Base-by-base conservation (phyloP, 2,888 invertebrate genomes). In the Limnephilus marmoratus region DNA sequence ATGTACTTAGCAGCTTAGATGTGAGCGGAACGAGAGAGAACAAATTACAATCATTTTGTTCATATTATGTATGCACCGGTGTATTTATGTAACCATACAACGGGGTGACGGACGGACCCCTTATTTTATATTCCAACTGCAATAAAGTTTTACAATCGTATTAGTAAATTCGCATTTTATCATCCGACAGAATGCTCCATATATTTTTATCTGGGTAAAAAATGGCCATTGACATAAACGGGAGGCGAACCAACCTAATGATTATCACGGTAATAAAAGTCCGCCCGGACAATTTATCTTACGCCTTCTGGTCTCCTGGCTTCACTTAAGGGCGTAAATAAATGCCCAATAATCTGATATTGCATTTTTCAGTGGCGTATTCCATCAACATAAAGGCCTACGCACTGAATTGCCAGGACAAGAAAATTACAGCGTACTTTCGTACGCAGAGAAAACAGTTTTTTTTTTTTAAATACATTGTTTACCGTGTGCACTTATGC, bases 1-100 rank as follows among this genome's bases (percentile, higher is more conserved):
- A 24, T 68, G 68, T 68, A 68, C 68, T 68, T 68, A 68, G 68
- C 68, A 68, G 24, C 24, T 68, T 68, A 68, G 68, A 68, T 68
- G 68, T 68, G 68, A 68, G 68, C 68, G 68, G 68, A 68, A 68
- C 68, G 68, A 68, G 68, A 68, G 68, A n/a, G 68, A 68, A 68
- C 68, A 24, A 68, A 68, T 24, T 68, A 68, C 68, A n/a, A 68
- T 68, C 3, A 68, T 68, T 68, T 24, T 68, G n/a, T 68, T 68
- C 24, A 68, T 68, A 68, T 68, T 68, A 68, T 68, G 24, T 24
- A 68, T 68, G 24, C 68, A 24, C 68, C 68, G n/a, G 24, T 68
- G 7, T 68, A 68, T 24, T 18, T 68, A 68, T n/a, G 2, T 68
- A n/a, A 7, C 24, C 53, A 68, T 24, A 68, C 24, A 24, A 68